Conservation (phyloP, 2,888 invertebrate species). For the Cancer borealis region DNA sequence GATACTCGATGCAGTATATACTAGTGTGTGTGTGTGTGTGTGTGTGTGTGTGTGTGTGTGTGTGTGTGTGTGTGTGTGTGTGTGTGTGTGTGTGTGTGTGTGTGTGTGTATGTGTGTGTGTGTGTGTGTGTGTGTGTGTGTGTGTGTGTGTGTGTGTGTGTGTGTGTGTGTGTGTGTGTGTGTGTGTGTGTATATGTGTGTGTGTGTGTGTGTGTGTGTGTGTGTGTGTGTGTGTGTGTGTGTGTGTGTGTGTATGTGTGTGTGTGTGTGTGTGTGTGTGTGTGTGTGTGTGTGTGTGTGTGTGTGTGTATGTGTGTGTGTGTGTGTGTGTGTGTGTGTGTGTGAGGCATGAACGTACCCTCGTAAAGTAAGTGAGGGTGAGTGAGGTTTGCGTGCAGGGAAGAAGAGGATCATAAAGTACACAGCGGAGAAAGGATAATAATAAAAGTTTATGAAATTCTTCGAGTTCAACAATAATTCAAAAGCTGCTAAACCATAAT, state of each 20-base stretch:
- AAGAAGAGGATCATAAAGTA: background rate
- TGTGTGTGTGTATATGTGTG: too few species aligned
- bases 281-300: too few species aligned
- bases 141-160: too few species aligned
- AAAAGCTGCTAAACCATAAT: background rate
- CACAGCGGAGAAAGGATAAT: slow-evolving; percentile 11
- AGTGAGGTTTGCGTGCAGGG: background rate
- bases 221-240: background rate
- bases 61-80: too few species aligned
- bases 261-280: too few species aligned
- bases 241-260: background rate
- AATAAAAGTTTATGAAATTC: background rate
- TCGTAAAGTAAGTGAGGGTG: background rate
- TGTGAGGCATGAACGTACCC: background rate
- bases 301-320: too few species aligned
- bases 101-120: too few species aligned
- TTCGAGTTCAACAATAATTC: background rate
- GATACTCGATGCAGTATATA: background rate
- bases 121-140: too few species aligned
- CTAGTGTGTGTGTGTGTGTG: background rate
- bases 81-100: too few species aligned
- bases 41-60: background rate
- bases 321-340: background rate
- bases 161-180: too few species aligned
- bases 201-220: too few species aligned